Evolutionary conservation across 2,888 invertebrate species (phyloP).

Genomic region (Coecobrya sp.): DNA sequence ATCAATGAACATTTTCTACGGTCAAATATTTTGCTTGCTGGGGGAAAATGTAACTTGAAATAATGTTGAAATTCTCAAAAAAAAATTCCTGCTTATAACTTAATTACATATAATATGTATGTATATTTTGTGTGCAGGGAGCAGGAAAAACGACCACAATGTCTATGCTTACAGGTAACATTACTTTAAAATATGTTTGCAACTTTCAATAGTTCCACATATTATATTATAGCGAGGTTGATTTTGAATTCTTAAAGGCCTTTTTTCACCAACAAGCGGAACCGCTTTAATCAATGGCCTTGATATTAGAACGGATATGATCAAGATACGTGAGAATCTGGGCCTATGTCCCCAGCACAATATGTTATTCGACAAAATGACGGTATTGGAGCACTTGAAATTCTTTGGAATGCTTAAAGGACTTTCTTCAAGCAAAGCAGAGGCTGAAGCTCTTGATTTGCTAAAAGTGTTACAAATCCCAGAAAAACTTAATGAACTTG

Average conservation of each 20-base stretch:
- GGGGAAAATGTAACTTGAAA: constrained; percentile 92
- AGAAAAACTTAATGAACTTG: constrained; percentile 90
- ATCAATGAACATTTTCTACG: constrained; percentile 92
- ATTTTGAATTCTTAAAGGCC: background rate
- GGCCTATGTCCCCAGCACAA: constrained; percentile 98
- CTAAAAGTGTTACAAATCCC: constrained; percentile 90
- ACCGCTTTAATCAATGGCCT: constrained; percentile 92
- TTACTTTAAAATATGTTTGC: too few relatives aligned
- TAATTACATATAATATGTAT: too few relatives aligned
- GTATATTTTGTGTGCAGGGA: constrained; percentile 89
- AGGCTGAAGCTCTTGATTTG: constrained; percentile 89
- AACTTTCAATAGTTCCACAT: too few relatives aligned
- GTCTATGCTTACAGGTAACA: constrained; percentile 90
- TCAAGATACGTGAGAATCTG: constrained; percentile 91
- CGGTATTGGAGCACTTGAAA: constrained; percentile 4
- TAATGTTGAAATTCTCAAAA: too few relatives aligned
- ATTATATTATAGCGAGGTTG: too few relatives aligned
- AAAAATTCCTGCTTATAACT: too few relatives aligned
- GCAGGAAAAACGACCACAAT: constrained; percentile 94
- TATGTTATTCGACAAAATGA: constrained; percentile 91
- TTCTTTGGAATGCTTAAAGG: constrained; percentile 90
- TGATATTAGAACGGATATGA: constrained; percentile 91
- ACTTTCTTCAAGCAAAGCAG: constrained; percentile 88
- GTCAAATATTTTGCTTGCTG: constrained; percentile 94
- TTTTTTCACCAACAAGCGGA: constrained; percentile 91